A percentile compares a stretch with the other conserved stretches of the same genome.
Evolutionary conservation across 1,140 invertebrate species (phyloP).

Genomic region (Alviniconcha marisindica): DNA sequence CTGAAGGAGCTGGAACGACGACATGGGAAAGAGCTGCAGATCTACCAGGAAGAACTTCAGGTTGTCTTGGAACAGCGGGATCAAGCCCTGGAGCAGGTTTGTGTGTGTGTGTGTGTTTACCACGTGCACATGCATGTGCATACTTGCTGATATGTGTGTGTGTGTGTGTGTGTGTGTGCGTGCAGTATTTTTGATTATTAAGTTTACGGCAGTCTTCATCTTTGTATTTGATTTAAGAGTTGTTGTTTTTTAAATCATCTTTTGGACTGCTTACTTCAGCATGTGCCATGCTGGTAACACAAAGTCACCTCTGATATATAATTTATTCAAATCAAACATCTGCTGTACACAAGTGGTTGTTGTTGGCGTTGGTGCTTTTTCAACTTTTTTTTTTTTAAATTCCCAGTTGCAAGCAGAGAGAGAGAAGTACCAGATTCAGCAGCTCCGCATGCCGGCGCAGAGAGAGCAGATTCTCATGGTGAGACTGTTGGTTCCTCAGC

Average conservation of each 20-base stretch:
- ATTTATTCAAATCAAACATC: too few relatives aligned
- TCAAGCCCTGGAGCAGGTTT: slow-evolving; percentile 45
- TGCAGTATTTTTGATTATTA: too few relatives aligned
- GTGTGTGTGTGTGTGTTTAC: background rate
- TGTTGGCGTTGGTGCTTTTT: too few relatives aligned
- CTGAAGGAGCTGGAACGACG: slow-evolving; percentile 42
- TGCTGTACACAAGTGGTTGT: too few relatives aligned
- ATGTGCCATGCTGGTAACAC: too few relatives aligned
- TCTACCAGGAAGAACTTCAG: slow-evolving; percentile 51
- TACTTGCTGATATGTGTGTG: background rate
- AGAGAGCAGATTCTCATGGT: slow-evolving; percentile 36
- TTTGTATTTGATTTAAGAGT: background rate
- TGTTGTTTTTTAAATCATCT: slow-evolving; percentile 11
- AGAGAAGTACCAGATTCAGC: background rate
- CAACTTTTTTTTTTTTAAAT: too few relatives aligned
- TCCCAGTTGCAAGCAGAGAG: slow-evolving; percentile 13
- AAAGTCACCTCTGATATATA: too few relatives aligned
- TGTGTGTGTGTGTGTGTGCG: slow-evolving; percentile 6
- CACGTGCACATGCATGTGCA: background rate
- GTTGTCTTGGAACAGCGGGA: slow-evolving; percentile 51
- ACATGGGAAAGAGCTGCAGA: slow-evolving; percentile 40
- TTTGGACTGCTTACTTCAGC: too few relatives aligned
- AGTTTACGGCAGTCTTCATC: background rate
- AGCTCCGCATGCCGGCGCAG: slow-evolving; percentile 20
- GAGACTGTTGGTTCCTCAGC: too few relatives aligned